Conservation (phyloP, 2,888 invertebrate genomes). For the Dione juno region DNA sequence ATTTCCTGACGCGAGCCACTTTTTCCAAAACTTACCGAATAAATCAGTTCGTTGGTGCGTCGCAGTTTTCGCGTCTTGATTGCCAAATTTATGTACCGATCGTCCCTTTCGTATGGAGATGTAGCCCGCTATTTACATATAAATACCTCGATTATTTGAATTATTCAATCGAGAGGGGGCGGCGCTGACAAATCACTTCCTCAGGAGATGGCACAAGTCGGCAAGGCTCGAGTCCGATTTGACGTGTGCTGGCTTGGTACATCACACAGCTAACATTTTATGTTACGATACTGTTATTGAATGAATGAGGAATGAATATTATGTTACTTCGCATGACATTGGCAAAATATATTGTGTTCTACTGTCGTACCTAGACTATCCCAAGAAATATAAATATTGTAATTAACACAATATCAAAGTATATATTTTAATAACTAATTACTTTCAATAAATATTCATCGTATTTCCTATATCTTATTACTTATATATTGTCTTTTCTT, state of each 20-base stretch:
- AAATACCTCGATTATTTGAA: conserved; percentile 84
- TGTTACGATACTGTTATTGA: conserved; percentile 32
- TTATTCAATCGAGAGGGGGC: conserved; percentile 84
- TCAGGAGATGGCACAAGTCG: conserved; percentile 79
- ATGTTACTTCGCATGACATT: neutral
- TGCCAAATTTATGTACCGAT: conserved; percentile 84
- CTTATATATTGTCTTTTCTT: too few relatives aligned
- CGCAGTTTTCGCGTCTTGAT: conserved; percentile 82
- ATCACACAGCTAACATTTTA: conserved; percentile 48
- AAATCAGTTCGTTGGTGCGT: conserved; percentile 82
- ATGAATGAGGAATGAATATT: conserved; percentile 5
- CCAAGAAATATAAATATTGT: neutral
- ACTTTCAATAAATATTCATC: neutral
- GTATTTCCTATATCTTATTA: too few relatives aligned
- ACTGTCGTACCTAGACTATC: neutral
- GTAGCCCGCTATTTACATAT: conserved; percentile 82
- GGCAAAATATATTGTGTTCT: neutral
- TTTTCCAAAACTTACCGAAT: conserved; percentile 81
- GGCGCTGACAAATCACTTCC: conserved; percentile 84
- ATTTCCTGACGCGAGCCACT: conserved; percentile 81
- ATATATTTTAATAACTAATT: neutral
- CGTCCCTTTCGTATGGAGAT: conserved; percentile 84
- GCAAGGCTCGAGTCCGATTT: conserved; percentile 70
- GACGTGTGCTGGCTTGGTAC: conserved; percentile 67
- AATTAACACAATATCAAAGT: neutral